A percentile compares a stretch with the other conserved stretches of the same genome.
phyloP scores from a whole-genome alignment of 2,113 vertebrate genomes.

The Cacatua alba region DNA sequence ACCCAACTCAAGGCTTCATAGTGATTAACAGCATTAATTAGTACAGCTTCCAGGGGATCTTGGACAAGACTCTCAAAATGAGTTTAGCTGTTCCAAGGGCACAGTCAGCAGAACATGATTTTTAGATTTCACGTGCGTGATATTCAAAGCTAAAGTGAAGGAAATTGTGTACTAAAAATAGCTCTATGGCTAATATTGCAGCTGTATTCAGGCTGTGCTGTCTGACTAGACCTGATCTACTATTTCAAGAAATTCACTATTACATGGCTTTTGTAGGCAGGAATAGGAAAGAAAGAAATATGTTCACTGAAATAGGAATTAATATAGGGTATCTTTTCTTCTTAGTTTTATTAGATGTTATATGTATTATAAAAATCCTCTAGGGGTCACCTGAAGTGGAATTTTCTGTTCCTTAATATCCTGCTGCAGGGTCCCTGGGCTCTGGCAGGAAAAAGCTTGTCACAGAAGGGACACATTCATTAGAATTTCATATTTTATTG shows the following conservation, averaged over 20 bases:
- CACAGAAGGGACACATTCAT: not conserved
- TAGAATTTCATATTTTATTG: conserved; percentile 9
- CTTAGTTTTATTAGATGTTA: conserved; percentile 52
- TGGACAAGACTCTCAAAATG: not conserved
- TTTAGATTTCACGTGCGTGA: not conserved
- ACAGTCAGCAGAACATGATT: not conserved
- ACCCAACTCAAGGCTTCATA: not conserved
- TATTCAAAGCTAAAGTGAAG: conserved; percentile 11
- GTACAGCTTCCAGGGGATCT: not conserved
- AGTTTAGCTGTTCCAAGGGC: not conserved
- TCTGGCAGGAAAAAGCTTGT: conserved; percentile 34
- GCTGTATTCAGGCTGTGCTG: not conserved
- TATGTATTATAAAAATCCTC: conserved; percentile 25
- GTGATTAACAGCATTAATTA: not conserved
- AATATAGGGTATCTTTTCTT: not conserved
- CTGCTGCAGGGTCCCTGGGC: conserved; percentile 11
- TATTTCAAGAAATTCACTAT: not conserved
- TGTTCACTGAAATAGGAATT: conserved; percentile 1
- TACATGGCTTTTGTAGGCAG: not conserved
- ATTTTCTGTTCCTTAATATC: conserved; percentile 57
- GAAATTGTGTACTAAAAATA: conserved; percentile 46
- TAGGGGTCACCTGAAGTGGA: conserved; percentile 3
- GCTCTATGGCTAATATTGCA: not conserved
- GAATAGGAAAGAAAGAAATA: conserved; percentile 32
- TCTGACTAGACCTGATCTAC: not conserved